Percentiles rank a stretch among this genome's conserved stretches.
Evolutionary conservation across 1,140 invertebrate species (phyloP).

Genomic region (Drosophila malerkotliana): DNA sequence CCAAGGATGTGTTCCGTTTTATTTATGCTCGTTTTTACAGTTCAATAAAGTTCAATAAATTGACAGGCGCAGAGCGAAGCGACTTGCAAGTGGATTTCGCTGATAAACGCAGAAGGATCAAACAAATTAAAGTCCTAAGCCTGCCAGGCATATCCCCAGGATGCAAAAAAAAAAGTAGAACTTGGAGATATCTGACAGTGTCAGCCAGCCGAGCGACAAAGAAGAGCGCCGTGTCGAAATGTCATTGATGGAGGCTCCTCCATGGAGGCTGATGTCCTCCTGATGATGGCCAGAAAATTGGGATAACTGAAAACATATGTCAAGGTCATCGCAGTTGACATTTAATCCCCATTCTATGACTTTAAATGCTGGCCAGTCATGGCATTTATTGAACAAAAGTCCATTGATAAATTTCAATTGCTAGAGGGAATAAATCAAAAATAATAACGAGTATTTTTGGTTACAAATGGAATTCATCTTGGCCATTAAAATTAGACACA

Average conservation of each 20-base stretch:
- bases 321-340: conserved; percentile 25
- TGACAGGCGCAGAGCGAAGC: conserved; percentile 34
- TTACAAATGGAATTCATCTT: no score
- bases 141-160: conserved; percentile 13
- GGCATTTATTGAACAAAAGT: neutral
- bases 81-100: conserved; percentile 47
- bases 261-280: neutral
- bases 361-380: neutral
- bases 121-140: conserved; percentile 60
- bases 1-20: conserved; percentile 29
- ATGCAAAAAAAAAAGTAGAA: conserved; percentile 11
- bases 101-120: conserved; percentile 48
- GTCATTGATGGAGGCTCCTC: conserved; percentile 49
- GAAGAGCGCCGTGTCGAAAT: conserved; percentile 7
- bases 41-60: conserved; percentile 79
- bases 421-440: neutral
- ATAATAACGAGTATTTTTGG: neutral
- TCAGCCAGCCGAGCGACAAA: conserved; percentile 38
- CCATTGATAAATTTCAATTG: neutral
- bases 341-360: conserved; percentile 7
- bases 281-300: conserved; percentile 11
- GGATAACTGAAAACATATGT: conserved; percentile 28
- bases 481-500: neutral
- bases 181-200: conserved; percentile 28
- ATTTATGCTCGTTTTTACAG: conserved; percentile 69